A percentile compares a stretch with the other conserved stretches of the same genome.
These are phyloP conservation scores for Parus major DNA, from an alignment of 2,113 vertebrate species.

Conservation along the genomic window DNA sequence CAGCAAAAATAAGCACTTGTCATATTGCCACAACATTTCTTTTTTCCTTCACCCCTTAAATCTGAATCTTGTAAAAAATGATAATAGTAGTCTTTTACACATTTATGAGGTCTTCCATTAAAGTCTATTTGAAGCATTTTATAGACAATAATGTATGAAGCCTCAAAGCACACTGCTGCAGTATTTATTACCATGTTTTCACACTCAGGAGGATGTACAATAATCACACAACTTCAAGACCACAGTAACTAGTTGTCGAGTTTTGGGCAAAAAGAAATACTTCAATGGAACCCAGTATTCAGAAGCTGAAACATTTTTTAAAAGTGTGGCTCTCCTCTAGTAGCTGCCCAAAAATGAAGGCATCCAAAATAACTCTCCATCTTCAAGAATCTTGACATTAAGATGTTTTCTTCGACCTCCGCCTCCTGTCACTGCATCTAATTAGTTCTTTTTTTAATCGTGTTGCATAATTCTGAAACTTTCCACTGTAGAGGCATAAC, in stretches of 20 bases:
- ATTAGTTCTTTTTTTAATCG: background rate
- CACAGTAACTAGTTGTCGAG: background rate
- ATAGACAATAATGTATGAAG: background rate
- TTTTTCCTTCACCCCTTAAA: background rate
- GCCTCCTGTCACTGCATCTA: background rate
- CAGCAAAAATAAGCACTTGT: background rate
- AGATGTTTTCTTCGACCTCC: background rate
- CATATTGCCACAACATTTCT: background rate
- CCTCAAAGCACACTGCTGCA: background rate
- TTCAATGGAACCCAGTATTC: background rate
- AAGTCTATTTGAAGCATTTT: background rate
- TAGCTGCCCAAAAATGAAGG: background rate
- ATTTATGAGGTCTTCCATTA: background rate
- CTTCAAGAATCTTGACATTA: background rate
- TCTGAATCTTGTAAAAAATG: background rate
- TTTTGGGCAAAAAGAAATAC: background rate
- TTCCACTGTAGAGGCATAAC: background rate
- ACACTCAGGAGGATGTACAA: background rate
- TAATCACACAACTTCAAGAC: background rate
- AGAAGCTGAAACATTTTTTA: background rate
- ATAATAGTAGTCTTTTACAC: background rate
- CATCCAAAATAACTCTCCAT: constrained; percentile 17
- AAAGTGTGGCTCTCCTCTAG: background rate
- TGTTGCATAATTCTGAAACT: background rate
- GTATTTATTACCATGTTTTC: background rate